These are phyloP conservation scores for Sclerodermus sp. DNA, from an alignment of 2,888 invertebrate species.

Conservation along the genomic window DNA sequence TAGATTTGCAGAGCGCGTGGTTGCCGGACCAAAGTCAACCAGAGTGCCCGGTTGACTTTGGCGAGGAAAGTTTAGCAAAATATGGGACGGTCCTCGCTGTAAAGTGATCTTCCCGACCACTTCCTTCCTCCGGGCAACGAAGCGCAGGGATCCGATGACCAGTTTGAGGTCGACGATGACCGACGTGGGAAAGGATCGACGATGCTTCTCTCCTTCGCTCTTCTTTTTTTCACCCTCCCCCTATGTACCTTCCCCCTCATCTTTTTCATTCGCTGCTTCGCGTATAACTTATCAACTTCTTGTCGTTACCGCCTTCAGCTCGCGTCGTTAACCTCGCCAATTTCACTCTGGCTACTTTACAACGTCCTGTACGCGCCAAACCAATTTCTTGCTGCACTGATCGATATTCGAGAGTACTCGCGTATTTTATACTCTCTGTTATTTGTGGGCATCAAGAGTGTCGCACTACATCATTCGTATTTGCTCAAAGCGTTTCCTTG, in stretches of 20 bases:
- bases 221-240: slow-evolving; percentile 6
- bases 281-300: slow-evolving; percentile 1
- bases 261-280: slow-evolving; percentile 4
- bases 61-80: too few species aligned
- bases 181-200: slow-evolving; percentile 57
- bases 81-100: slow-evolving; percentile 41
- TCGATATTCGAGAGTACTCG: too few species aligned
- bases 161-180: slow-evolving; percentile 54
- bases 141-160: slow-evolving; percentile 52
- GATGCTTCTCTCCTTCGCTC: slow-evolving; percentile 33
- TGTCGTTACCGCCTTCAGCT: neutral
- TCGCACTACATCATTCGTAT: too few species aligned
- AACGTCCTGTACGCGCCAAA: too few species aligned
- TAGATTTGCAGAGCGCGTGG: neutral
- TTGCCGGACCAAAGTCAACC: too few species aligned
- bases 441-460: too few species aligned
- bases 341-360: too few species aligned
- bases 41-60: too few species aligned
- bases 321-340: slow-evolving; percentile 5
- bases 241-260: slow-evolving; percentile 23
- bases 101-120: slow-evolving; percentile 55
- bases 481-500: too few species aligned
- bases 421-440: too few species aligned
- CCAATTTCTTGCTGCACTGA: too few species aligned
- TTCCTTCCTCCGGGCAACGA: slow-evolving; percentile 50